Evolutionary conservation across 2,113 vertebrate genomes (phyloP).

Genomic region (Loxodonta africana): DNA sequence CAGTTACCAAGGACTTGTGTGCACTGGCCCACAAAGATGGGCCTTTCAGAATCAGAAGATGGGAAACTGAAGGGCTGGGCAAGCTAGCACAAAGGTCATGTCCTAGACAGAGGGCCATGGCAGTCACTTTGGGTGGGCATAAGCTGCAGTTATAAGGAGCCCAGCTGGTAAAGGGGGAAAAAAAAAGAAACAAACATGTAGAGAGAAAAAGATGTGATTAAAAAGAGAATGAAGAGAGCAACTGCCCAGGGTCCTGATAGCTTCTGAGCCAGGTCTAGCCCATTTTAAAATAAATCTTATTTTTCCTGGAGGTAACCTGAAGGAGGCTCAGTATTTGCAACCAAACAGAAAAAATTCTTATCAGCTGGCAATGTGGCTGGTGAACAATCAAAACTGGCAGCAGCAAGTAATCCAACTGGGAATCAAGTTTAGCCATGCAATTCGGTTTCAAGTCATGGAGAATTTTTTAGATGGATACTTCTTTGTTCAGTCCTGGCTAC

Average conservation of each 20-base stretch:
- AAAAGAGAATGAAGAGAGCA: neutral
- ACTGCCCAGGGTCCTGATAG: neutral
- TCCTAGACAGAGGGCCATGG: neutral
- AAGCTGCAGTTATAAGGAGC: neutral
- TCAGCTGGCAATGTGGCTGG: neutral
- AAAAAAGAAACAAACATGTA: neutral
- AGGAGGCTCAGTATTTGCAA: neutral
- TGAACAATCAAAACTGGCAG: conserved; percentile 36
- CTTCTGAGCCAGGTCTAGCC: neutral
- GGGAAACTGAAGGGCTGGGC: neutral
- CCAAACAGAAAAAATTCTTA: neutral
- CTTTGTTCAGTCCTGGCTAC: conserved; percentile 15
- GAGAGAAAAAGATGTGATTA: neutral
- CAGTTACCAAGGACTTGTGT: neutral
- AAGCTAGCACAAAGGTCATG: neutral
- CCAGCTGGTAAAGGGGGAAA: neutral
- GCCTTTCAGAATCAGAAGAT: neutral
- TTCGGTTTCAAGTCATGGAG: conserved; percentile 48
- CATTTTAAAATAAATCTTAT: conserved; percentile 29
- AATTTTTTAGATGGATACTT: conserved; percentile 27
- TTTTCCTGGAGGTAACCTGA: conserved; percentile 3
- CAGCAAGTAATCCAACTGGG: neutral
- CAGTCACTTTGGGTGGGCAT: neutral
- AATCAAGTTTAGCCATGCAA: conserved; percentile 15
- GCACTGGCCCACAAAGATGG: neutral